Conservation (phyloP, 2,888 invertebrate genomes). For the Nowickia ferox region DNA sequence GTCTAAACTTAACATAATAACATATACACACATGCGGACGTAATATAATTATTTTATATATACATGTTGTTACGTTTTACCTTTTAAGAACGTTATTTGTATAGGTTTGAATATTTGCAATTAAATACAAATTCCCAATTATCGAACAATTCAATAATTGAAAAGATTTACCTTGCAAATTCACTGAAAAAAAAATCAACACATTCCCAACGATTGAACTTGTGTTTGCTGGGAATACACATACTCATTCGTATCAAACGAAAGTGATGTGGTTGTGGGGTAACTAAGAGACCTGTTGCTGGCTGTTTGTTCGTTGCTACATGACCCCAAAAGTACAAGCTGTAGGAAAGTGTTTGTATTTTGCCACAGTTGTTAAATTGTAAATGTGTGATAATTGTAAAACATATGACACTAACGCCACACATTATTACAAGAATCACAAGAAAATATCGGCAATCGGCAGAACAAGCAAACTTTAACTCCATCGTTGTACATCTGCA, state of each 20-base stretch:
- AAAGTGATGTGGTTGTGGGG: constrained; percentile 36
- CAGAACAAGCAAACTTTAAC: constrained; percentile 5
- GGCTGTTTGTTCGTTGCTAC: constrained; percentile 22
- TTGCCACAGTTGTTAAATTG: constrained; percentile 54
- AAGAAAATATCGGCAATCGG: constrained; percentile 30
- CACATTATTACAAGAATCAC: constrained; percentile 58
- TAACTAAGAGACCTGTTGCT: constrained; percentile 68
- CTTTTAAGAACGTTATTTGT: no score
- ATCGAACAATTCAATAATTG: no score
- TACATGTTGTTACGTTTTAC: no score
- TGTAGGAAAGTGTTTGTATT: constrained; percentile 32
- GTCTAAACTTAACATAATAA: no score
- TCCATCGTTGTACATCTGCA: constrained; percentile 33
- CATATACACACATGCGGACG: no score
- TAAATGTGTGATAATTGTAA: constrained; percentile 63
- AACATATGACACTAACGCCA: constrained; percentile 71
- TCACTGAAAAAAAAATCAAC: no score
- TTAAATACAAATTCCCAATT: no score
- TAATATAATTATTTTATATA: no score
- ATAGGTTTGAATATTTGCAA: no score
- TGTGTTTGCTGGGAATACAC: not conserved
- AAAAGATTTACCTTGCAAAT: no score
- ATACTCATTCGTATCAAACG: constrained; percentile 11
- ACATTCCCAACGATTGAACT: not conserved
- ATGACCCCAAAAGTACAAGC: constrained; percentile 63